A percentile compares a stretch with the other conserved stretches of the same genome.
These are phyloP conservation scores for Mythimna vitellina DNA, from an alignment of 2,888 invertebrate genomes.

Conservation along the genomic window DNA sequence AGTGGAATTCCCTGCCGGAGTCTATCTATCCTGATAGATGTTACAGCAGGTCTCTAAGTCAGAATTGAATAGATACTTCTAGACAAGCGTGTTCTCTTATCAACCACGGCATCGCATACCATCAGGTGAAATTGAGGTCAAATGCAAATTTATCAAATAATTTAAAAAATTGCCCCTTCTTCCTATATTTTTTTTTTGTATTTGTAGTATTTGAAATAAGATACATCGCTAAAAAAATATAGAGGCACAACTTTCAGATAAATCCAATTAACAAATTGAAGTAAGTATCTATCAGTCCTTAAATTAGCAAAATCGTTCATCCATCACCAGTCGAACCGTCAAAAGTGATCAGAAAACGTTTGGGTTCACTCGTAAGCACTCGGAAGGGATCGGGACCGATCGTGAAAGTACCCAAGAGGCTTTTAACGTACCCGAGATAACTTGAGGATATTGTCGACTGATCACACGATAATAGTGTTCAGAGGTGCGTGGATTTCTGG, in stretches of 20 bases:
- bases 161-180: too few species aligned
- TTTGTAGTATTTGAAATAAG: too few species aligned
- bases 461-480: constrained; percentile 25
- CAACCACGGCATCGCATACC: too few species aligned
- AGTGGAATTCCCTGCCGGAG: too few species aligned
- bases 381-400: constrained; percentile 17
- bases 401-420: constrained; percentile 29
- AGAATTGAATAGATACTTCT: too few species aligned
- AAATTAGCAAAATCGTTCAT: constrained; percentile 14
- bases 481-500: background rate
- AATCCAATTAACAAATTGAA: constrained; percentile 1
- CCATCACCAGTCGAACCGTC: background rate
- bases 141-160: too few species aligned
- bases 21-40: too few species aligned
- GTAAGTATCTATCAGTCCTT: background rate
- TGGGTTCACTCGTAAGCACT: constrained; percentile 6
- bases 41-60: too few species aligned
- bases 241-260: background rate
- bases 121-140: too few species aligned
- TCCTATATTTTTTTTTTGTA: too few species aligned
- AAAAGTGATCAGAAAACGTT: constrained; percentile 3
- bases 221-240: background rate
- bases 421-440: constrained; percentile 27
- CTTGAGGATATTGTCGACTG: constrained; percentile 29
- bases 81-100: too few species aligned